These are phyloP conservation scores for Gavia stellata DNA, from an alignment of 2,113 vertebrate genomes.

Conservation along the genomic window DNA sequence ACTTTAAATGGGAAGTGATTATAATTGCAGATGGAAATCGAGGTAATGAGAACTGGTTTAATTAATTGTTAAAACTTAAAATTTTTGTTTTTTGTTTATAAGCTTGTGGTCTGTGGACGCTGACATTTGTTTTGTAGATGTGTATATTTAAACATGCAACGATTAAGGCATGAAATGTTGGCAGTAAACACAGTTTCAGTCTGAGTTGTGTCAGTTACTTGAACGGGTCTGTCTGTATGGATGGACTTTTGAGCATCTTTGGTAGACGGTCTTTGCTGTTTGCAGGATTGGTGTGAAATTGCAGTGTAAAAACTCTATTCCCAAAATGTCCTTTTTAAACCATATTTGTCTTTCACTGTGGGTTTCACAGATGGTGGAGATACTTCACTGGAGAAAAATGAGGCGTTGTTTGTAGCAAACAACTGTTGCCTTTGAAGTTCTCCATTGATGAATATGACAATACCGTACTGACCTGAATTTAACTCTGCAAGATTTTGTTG, in stretches of 20 bases:
- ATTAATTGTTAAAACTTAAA: slow-evolving; percentile 68
- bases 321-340: not conserved
- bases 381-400: not conserved
- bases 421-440: not conserved
- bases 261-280: not conserved
- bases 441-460: not conserved
- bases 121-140: not conserved
- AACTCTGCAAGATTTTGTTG: not conserved
- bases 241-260: not conserved
- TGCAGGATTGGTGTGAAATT: not conserved
- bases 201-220: not conserved
- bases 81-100: not conserved
- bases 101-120: not conserved
- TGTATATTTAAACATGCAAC: not conserved
- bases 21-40: slow-evolving; percentile 75
- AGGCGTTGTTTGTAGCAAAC: not conserved
- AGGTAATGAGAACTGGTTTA: slow-evolving; percentile 68
- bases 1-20: slow-evolving; percentile 75
- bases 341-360: not conserved
- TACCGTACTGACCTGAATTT: not conserved
- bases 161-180: not conserved
- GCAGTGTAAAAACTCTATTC: not conserved
- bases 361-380: not conserved
- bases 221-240: not conserved
- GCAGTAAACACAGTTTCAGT: not conserved